Percentiles rank a stretch among this genome's conserved stretches.
Conservation (phyloP, 2,888 invertebrate species). For the Buathra laborator region DNA sequence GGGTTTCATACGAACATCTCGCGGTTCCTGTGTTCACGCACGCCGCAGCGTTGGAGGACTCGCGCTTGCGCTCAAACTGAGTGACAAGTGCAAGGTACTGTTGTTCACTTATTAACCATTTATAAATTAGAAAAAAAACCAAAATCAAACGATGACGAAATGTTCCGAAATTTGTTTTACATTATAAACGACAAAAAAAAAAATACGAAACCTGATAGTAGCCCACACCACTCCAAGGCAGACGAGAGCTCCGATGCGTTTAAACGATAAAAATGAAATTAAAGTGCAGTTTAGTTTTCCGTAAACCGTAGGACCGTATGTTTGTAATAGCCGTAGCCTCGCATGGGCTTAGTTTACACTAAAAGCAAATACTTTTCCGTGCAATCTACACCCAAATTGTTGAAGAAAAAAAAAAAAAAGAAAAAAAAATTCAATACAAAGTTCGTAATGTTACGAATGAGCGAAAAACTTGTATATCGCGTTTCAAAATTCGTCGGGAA, state of each 20-base stretch:
- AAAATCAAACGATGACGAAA: constrained; percentile 8
- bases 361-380: constrained; percentile 34
- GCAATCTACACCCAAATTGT: constrained; percentile 4
- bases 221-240: constrained; percentile 68
- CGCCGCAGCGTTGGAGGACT: constrained; percentile 87
- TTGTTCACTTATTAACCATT: constrained; percentile 67
- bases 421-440: constrained; percentile 1
- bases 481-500: constrained; percentile 35
- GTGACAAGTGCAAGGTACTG: constrained; percentile 89
- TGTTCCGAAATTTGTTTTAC: constrained; percentile 19
- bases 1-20: constrained; percentile 76
- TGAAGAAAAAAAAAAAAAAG: constrained; percentile 2
- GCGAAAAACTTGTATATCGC: neutral
- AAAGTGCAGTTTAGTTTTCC: constrained; percentile 17
- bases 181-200: neutral
- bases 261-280: neutral
- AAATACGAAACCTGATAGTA: constrained; percentile 25
- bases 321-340: constrained; percentile 50
- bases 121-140: constrained; percentile 53
- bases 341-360: constrained; percentile 39
- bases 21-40: constrained; percentile 87
- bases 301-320: constrained; percentile 47
- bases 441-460: neutral
- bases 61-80: constrained; percentile 92
- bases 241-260: constrained; percentile 39